Evolutionary conservation across 2,888 invertebrate species (phyloP), one percentile per base, ranked within the genome.

Genomic region (Ichneumoninae sp.): DNA sequence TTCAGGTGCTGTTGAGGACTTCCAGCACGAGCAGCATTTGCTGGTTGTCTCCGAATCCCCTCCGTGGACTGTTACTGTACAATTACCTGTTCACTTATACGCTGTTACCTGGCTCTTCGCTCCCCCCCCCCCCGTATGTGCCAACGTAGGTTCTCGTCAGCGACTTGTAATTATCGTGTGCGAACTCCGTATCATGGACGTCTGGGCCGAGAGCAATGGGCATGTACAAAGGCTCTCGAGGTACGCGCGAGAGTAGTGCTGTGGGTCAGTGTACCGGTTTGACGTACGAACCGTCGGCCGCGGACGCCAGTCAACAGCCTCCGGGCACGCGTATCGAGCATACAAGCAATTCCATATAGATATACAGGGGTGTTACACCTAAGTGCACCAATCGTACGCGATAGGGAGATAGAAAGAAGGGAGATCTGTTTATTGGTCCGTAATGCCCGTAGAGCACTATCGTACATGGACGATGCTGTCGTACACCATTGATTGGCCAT

Each of bases 261-360:
- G 84, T 88, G 84, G 87, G 87, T 91, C 91, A 91, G 89, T 90
- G 89, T 90, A 90, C 89, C 89, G 89, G 90, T 90, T 90, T 85
- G 88, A 86, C 87, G 85, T 84, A 86, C 82, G 86, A 84, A 84
- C 83, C 82, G 84, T 84, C 83, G 88, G 86, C 78, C 71, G 79
- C 81, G 80, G 76, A 89, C 83, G 81, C 83, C 77, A 82, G 82
- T 86, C 82, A 77, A 26, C 69, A 50, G 74, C 77, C 72, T 83
- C 80, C 72, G 70, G 82, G 83, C 77, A 57, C 52, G 72, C 74
- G 57, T 22, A 54, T 65, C 19, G 60, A 40, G 68, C 60, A 66
- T 71, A 19, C n/a, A 7, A 65, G 26, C 54, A 62, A 36, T 50
- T 30, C 26, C 54, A 60, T 40, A 76, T 40, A 62, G 13, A 62